These are phyloP conservation scores for Gobionotothen gibberifrons DNA, from an alignment of 2,797 vertebrate genomes.

Conservation along the genomic window DNA sequence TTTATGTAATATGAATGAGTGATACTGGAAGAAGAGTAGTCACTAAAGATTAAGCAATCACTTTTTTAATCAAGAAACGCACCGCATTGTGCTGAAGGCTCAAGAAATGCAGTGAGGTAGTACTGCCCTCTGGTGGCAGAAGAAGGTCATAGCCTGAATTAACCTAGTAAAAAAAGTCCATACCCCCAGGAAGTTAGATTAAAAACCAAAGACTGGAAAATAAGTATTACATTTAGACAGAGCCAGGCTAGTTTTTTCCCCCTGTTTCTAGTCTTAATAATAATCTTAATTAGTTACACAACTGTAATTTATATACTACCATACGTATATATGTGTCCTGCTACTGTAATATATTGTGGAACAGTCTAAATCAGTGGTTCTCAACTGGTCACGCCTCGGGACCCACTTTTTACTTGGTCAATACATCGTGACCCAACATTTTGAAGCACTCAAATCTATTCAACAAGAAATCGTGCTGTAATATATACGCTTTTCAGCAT, in stretches of 20 bases:
- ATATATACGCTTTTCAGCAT: too few relatives aligned
- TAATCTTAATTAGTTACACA: too few relatives aligned
- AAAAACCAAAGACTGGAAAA: not conserved
- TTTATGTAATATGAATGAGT: not conserved
- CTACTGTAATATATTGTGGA: too few relatives aligned
- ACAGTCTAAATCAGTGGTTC: too few relatives aligned
- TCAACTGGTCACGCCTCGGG: too few relatives aligned
- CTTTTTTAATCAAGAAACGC: not conserved
- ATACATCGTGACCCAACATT: too few relatives aligned
- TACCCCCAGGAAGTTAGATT: not conserved
- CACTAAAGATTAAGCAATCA: not conserved
- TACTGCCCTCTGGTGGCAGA: conserved; percentile 63
- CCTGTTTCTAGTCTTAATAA: too few relatives aligned
- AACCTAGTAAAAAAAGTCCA: not conserved
- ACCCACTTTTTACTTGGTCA: too few relatives aligned
- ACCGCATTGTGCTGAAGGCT: not conserved
- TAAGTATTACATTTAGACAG: not conserved
- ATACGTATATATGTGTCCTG: too few relatives aligned
- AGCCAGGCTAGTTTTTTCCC: not conserved
- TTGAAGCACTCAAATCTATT: too few relatives aligned
- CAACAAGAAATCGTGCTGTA: too few relatives aligned
- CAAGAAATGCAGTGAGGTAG: not conserved
- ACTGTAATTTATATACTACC: too few relatives aligned
- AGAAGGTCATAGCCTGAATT: not conserved
- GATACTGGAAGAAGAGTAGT: not conserved